These are phyloP conservation scores for Ptychoptera contaminata DNA, from an alignment of 2,888 invertebrate genomes.

Conservation along the genomic window DNA sequence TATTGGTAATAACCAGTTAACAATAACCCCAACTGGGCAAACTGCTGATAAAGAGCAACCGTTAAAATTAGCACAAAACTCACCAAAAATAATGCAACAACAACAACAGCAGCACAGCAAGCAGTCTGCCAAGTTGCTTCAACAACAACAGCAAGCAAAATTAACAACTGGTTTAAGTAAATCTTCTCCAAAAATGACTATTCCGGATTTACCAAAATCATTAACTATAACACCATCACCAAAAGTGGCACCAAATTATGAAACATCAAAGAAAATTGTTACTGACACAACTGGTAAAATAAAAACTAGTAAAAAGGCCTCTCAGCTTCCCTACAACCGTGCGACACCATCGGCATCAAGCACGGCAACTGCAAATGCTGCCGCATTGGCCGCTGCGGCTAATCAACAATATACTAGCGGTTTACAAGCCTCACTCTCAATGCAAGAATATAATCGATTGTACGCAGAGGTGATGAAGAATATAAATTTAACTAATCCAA, in stretches of 20 bases:
- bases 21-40: slow-evolving; percentile 15
- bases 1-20: slow-evolving; percentile 15
- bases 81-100: slow-evolving; percentile 5
- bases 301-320: not conserved
- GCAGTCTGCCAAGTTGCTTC: not conserved
- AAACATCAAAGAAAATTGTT: not conserved
- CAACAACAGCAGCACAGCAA: not conserved
- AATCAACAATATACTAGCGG: not conserved
- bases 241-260: not conserved
- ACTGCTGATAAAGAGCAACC: slow-evolving; percentile 2
- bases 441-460: too few species aligned
- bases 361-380: not conserved
- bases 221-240: slow-evolving; percentile 17
- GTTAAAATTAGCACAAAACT: slow-evolving; percentile 8
- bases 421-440: too few species aligned
- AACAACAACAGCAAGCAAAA: not conserved
- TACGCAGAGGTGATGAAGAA: too few species aligned
- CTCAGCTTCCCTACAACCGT: not conserved
- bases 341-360: not conserved
- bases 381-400: slow-evolving; percentile 1
- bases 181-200: not conserved
- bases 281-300: slow-evolving; percentile 4
- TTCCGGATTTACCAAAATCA: slow-evolving; percentile 17
- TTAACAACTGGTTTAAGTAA: not conserved
- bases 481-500: too few species aligned